Evolutionary conservation across 1,140 invertebrate species (phyloP).

Genomic region (Drosophila bifasciata): DNA sequence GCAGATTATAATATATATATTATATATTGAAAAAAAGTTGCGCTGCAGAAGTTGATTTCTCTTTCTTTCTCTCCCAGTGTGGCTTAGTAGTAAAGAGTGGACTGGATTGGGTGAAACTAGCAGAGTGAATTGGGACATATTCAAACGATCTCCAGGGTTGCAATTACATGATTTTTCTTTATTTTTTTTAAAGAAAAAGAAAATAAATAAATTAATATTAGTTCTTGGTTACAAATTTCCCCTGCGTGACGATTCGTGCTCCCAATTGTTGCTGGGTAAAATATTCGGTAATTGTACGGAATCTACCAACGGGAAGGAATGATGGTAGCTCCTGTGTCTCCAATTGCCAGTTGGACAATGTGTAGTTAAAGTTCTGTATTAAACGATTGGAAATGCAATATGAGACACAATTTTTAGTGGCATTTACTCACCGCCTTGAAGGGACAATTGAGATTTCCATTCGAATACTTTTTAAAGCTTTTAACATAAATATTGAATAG

Average conservation of each 20-base stretch:
- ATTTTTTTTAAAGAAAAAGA: too few species aligned
- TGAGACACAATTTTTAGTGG: neutral
- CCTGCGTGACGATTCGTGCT: neutral
- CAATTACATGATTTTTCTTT: too few species aligned
- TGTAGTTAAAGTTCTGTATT: conserved; percentile 33
- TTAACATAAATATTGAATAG: conserved; percentile 31
- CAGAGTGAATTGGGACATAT: too few species aligned
- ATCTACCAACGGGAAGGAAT: conserved; percentile 34
- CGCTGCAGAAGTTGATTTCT: too few species aligned
- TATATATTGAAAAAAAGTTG: too few species aligned
- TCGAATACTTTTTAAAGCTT: conserved; percentile 16
- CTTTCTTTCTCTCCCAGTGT: too few species aligned
- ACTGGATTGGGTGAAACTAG: too few species aligned
- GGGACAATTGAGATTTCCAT: conserved; percentile 25
- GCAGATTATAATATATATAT: too few species aligned
- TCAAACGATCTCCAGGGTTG: too few species aligned
- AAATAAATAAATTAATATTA: too few species aligned
- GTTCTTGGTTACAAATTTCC: neutral
- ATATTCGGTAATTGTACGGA: conserved; percentile 16
- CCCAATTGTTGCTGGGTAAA: conserved; percentile 12
- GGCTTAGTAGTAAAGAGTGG: too few species aligned
- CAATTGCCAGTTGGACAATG: conserved; percentile 22
- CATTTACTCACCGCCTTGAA: conserved; percentile 45
- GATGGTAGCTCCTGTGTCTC: conserved; percentile 40
- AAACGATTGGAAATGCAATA: too few species aligned